Evolutionary conservation across 2,888 invertebrate species (phyloP).

Genomic region (Drepanosiphum platanoidis): DNA sequence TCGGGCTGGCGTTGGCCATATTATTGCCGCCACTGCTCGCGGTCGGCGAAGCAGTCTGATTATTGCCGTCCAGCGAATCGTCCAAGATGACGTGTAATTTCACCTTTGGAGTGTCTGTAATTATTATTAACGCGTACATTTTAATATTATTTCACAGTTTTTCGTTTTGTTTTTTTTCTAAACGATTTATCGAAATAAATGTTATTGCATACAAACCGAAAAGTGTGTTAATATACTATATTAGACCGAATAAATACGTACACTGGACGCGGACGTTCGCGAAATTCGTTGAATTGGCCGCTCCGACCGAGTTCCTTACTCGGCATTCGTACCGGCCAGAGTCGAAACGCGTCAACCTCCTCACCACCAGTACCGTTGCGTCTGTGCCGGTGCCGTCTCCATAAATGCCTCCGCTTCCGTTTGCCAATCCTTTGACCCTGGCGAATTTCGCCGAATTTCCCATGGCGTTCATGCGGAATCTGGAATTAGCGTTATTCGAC

Average conservation of each 20-base stretch:
- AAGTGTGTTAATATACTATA: not conserved
- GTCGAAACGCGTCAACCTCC: slow-evolving; percentile 43
- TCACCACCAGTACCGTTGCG: slow-evolving; percentile 11
- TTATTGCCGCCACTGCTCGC: not conserved
- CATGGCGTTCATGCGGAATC: not conserved
- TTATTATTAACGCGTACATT: not conserved
- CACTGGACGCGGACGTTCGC: slow-evolving; percentile 53
- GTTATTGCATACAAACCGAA: too few relatives aligned
- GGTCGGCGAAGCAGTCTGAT: slow-evolving; percentile 30
- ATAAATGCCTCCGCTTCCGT: not conserved
- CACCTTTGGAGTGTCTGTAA: slow-evolving; percentile 45
- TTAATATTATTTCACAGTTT: not conserved
- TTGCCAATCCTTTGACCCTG: not conserved
- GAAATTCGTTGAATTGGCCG: slow-evolving; percentile 76
- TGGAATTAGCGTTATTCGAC: not conserved
- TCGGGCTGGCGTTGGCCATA: slow-evolving; percentile 18
- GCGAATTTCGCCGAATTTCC: slow-evolving; percentile 37
- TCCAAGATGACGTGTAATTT: slow-evolving; percentile 54
- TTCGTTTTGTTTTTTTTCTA: not conserved
- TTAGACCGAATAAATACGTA: slow-evolving; percentile 64
- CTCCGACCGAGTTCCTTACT: slow-evolving; percentile 78
- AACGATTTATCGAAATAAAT: too few relatives aligned
- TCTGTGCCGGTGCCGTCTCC: slow-evolving; percentile 28
- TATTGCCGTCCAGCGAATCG: slow-evolving; percentile 3
- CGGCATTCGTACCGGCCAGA: slow-evolving; percentile 83